Percentiles rank a stretch among this genome's conserved stretches.
Evolutionary conservation across 2,888 invertebrate species (phyloP).

Genomic region (Isotomurus palustris): DNA sequence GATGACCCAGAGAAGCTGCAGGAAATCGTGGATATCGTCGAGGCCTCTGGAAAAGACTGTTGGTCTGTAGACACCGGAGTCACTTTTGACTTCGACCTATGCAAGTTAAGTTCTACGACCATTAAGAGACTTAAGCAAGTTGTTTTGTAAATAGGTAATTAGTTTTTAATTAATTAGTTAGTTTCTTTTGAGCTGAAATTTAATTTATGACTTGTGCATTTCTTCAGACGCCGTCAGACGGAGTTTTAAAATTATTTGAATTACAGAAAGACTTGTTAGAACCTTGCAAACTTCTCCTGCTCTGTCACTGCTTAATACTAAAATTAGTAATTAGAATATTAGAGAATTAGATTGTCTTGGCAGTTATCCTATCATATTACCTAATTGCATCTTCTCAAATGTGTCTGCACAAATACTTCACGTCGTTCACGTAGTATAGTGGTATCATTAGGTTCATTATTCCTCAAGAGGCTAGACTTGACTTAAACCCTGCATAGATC

Average conservation of each 20-base stretch:
- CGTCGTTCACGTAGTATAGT: too few relatives aligned
- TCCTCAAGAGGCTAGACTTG: too few relatives aligned
- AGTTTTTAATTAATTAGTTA: too few relatives aligned
- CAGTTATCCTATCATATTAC: too few relatives aligned
- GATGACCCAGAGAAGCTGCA: conserved; percentile 45
- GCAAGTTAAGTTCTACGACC: conserved; percentile 43
- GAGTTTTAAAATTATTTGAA: too few relatives aligned
- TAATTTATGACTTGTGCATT: not conserved
- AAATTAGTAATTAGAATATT: too few relatives aligned
- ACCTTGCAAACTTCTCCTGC: not conserved
- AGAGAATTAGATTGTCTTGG: too few relatives aligned
- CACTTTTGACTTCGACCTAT: conserved; percentile 46
- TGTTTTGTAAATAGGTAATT: conserved; percentile 22
- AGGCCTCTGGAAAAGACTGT: conserved; percentile 42
- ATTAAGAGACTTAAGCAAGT: conserved; percentile 42
- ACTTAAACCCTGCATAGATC: too few relatives aligned
- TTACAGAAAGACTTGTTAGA: not conserved
- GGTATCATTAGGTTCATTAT: too few relatives aligned
- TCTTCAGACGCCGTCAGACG: not conserved
- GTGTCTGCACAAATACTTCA: too few relatives aligned
- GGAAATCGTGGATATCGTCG: conserved; percentile 45
- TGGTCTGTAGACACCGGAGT: conserved; percentile 43
- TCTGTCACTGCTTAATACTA: too few relatives aligned
- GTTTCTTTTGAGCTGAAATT: not conserved
- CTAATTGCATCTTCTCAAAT: too few relatives aligned